Evolutionary conservation across 2,888 invertebrate genomes (phyloP), one percentile per base, ranked within the genome.

Genomic region (Lochmaea capreae): DNA sequence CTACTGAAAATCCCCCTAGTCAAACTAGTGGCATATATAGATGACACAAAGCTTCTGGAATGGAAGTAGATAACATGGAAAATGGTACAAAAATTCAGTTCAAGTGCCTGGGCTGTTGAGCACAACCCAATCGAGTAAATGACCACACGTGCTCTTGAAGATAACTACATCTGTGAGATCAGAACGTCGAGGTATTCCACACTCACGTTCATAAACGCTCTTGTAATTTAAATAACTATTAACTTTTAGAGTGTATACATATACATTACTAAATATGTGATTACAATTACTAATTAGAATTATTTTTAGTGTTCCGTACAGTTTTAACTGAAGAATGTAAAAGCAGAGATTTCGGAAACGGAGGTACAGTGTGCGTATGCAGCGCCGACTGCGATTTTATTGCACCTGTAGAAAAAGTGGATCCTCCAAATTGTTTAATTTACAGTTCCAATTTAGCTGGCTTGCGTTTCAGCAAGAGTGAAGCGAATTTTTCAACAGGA

Each of bases 391-490:
- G 67, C 22, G 67, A 67, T 42, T 57, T 57, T 14, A 67, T 67
- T 18, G 12, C 42, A 18, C 57, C 67, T 9, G 57, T 67, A 9
- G 33, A 57, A 42, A 67, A 43, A 67, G 11, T 58, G 12, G 43
- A 67, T 12, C 12, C 58, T 33, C 39, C 18, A 16, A 67, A 58
- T 58, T 12, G 11, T 39, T 3, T 67, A 12, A 43, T 18, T 39
- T 67, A 58, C 22, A 67, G 58, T 12, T 67, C 67, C 6, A 67
- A 58, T 43, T 18, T 33, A 43, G 67, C 67, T 12, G 67, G 67
- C 22, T 18, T 67, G 18, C 52, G 67, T 14, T 67, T 67, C 16
- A 58, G 57, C 16, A 67, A 58, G 22, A 18, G 57, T 33, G 52
- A 66, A 52, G 46, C 43, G 6, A 52, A 4, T n/a, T 66, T 66